These are phyloP conservation scores for Melanostigma gelatinosum DNA, from an alignment of 2,113 vertebrate genomes.

Conservation along the genomic window DNA sequence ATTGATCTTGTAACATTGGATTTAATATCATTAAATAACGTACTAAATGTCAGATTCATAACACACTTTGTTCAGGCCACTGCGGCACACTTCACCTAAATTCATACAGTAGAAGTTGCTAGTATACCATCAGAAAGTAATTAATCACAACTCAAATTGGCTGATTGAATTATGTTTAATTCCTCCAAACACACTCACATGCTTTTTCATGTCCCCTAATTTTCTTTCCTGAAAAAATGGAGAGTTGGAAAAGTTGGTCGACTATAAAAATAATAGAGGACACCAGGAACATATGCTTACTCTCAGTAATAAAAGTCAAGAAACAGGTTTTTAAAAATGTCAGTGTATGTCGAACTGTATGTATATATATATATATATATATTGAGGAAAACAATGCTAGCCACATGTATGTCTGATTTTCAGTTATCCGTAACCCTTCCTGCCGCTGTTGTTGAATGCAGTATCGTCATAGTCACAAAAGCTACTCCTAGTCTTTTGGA, in stretches of 20 bases:
- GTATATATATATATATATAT: background rate
- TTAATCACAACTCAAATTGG: conserved; percentile 9
- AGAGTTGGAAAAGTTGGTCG: background rate
- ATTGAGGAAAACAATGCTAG: background rate
- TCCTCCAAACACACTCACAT: background rate
- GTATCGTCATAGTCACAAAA: background rate
- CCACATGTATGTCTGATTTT: background rate
- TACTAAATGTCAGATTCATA: conserved; percentile 6
- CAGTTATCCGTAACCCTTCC: background rate
- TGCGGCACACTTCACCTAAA: background rate
- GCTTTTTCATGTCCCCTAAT: background rate
- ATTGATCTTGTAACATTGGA: background rate
- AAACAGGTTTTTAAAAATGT: background rate
- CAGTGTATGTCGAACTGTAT: background rate
- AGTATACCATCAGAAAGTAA: background rate
- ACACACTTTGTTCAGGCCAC: background rate
- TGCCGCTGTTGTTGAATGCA: background rate
- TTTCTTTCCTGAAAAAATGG: background rate
- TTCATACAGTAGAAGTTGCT: background rate
- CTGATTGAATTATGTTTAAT: conserved; percentile 7
- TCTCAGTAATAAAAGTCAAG: background rate
- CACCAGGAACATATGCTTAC: background rate
- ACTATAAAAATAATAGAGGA: background rate
- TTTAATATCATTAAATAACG: background rate
- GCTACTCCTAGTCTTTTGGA: background rate